These are phyloP conservation scores for Paralvinella palmiformis DNA, from an alignment of 1,140 invertebrate genomes.

Conservation along the genomic window DNA sequence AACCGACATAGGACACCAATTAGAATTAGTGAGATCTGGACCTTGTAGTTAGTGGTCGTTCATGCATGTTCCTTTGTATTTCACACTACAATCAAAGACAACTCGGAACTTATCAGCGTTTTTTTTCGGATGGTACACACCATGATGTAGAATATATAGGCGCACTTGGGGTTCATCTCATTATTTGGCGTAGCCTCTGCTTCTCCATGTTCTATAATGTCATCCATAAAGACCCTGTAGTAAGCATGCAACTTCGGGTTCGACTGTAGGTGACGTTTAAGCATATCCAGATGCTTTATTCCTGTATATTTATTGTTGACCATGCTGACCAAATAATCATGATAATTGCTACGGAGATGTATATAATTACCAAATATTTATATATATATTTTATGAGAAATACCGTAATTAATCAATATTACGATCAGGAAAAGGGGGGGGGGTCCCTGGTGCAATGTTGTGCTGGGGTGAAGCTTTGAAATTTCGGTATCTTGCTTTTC, in stretches of 20 bases:
- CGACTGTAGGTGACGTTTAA: neutral
- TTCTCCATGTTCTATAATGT: neutral
- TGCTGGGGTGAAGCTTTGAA: too few relatives aligned
- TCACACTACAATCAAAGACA: slow-evolving; percentile 26
- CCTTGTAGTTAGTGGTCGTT: slow-evolving; percentile 29
- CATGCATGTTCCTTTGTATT: slow-evolving; percentile 26
- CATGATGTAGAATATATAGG: slow-evolving; percentile 27
- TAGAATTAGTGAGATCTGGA: slow-evolving; percentile 42
- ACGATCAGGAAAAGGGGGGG: too few relatives aligned
- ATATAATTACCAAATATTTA: neutral
- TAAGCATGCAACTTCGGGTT: neutral
- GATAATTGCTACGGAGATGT: neutral
- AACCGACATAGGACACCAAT: slow-evolving; percentile 26
- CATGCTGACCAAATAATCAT: neutral
- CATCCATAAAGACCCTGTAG: neutral
- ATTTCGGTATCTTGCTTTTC: too few relatives aligned
- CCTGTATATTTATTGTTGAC: slow-evolving; percentile 2
- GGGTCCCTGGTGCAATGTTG: too few relatives aligned
- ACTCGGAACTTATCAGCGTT: slow-evolving; percentile 22
- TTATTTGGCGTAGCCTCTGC: neutral
- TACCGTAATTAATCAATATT: neutral
- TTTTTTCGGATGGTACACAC: slow-evolving; percentile 22
- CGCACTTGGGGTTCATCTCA: neutral
- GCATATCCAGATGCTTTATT: neutral
- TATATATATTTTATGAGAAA: neutral